A percentile compares a stretch with the other conserved stretches of the same genome.
Evolutionary conservation across 2,113 vertebrate species (phyloP).

Genomic region (Peromyscus californicus): DNA sequence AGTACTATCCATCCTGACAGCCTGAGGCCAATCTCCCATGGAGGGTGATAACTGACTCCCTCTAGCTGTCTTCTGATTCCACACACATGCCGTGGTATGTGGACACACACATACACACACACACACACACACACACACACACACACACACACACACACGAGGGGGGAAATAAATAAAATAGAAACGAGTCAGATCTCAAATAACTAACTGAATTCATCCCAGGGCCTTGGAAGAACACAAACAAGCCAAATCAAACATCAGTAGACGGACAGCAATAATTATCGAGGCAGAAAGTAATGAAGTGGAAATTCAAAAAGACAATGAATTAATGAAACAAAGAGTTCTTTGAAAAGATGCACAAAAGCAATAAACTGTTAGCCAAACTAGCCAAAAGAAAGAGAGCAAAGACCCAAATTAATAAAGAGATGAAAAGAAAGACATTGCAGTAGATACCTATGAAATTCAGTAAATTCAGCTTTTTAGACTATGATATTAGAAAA

Average conservation of each 20-base stretch:
- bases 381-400: background rate
- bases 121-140: background rate
- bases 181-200: background rate
- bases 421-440: background rate
- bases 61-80: background rate
- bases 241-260: background rate
- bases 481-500: background rate
- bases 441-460: background rate
- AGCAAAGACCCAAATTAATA: background rate
- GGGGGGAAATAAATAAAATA: background rate
- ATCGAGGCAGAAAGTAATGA: background rate
- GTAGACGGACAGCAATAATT: background rate
- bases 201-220: background rate
- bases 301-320: background rate
- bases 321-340: background rate
- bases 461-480: background rate
- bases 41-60: background rate
- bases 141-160: background rate
- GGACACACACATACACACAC: background rate
- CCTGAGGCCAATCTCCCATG: background rate
- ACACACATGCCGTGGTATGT: background rate
- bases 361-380: background rate
- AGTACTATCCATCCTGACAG: background rate
- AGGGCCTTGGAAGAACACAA: background rate
- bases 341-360: background rate